Evolutionary conservation across 2,888 invertebrate genomes (phyloP).

Genomic region (Linyphia triangularis): DNA sequence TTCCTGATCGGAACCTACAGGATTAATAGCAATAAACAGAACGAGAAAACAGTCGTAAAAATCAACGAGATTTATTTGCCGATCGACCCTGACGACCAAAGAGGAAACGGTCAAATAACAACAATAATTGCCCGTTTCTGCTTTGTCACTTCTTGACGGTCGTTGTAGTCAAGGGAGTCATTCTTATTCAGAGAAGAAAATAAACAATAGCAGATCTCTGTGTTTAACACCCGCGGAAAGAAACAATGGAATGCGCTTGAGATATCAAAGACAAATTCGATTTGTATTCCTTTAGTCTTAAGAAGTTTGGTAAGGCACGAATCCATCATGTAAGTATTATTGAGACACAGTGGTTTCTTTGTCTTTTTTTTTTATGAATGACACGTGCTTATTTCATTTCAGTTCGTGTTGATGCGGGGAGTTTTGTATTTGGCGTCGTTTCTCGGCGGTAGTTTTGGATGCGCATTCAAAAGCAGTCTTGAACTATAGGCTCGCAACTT

Average conservation of each 20-base stretch:
- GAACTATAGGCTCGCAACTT: not conserved
- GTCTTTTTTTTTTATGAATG: slow-evolving; percentile 8
- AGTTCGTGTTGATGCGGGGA: not conserved
- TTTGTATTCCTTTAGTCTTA: slow-evolving; percentile 42
- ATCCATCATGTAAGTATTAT: not conserved
- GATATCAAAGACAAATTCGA: slow-evolving; percentile 6
- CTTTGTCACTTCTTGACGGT: not conserved
- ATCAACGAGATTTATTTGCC: not conserved
- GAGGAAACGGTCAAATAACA: slow-evolving; percentile 3
- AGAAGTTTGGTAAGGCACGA: slow-evolving; percentile 9
- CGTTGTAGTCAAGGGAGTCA: not conserved
- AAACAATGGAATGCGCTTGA: not conserved
- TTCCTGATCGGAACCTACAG: not conserved
- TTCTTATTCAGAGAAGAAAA: not conserved
- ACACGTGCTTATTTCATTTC: not conserved
- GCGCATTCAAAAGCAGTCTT: not conserved
- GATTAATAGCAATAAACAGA: not conserved
- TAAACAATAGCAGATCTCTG: not conserved
- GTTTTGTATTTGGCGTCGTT: not conserved
- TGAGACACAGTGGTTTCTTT: slow-evolving; percentile 5
- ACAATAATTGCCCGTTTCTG: not conserved
- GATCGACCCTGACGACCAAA: slow-evolving; percentile 4
- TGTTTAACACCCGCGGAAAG: not conserved
- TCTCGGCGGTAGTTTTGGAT: not conserved
- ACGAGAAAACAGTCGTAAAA: not conserved